Evolutionary conservation across 53 echinoderm and acorn worm genomes (phyloP).

Genomic region (Holothuria scabra): DNA sequence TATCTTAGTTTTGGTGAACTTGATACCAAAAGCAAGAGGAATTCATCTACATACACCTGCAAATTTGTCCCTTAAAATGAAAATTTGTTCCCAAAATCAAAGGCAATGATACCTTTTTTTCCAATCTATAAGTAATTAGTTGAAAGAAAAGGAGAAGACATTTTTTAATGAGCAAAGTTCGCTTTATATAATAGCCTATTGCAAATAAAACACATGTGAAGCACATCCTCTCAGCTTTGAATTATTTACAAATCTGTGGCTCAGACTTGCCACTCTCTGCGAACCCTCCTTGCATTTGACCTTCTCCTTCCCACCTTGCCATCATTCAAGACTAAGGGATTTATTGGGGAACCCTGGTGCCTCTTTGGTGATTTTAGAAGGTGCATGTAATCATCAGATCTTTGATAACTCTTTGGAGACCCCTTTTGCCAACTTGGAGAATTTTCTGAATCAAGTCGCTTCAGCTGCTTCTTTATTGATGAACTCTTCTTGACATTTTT

Average conservation of each 20-base stretch:
- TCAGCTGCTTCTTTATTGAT: slow-evolving; percentile 49
- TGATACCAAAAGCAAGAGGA: too few relatives aligned
- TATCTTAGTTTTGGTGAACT: too few relatives aligned
- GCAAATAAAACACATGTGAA: too few relatives aligned
- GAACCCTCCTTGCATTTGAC: slow-evolving; percentile 47
- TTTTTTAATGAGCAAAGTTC: too few relatives aligned
- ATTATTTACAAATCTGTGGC: background rate
- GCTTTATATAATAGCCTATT: too few relatives aligned
- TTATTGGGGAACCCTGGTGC: slow-evolving; percentile 81
- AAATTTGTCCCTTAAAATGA: too few relatives aligned
- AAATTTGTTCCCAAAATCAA: too few relatives aligned
- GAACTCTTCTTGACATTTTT: background rate
- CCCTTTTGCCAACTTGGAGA: slow-evolving; percentile 26
- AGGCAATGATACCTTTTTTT: too few relatives aligned
- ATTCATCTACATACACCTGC: too few relatives aligned
- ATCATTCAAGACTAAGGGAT: slow-evolving; percentile 50
- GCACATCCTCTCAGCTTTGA: background rate
- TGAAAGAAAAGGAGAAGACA: too few relatives aligned
- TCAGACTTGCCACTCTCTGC: slow-evolving; percentile 65
- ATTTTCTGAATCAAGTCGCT: slow-evolving; percentile 18
- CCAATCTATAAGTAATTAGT: too few relatives aligned
- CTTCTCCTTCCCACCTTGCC: slow-evolving; percentile 25
- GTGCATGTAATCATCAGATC: slow-evolving; percentile 15
- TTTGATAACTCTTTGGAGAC: background rate
- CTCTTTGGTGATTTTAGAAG: slow-evolving; percentile 60